These are phyloP conservation scores for Hemicentrotus pulcherrimus DNA, from an alignment of 35 echinoderm and acorn worm genomes.

Conservation along the genomic window DNA sequence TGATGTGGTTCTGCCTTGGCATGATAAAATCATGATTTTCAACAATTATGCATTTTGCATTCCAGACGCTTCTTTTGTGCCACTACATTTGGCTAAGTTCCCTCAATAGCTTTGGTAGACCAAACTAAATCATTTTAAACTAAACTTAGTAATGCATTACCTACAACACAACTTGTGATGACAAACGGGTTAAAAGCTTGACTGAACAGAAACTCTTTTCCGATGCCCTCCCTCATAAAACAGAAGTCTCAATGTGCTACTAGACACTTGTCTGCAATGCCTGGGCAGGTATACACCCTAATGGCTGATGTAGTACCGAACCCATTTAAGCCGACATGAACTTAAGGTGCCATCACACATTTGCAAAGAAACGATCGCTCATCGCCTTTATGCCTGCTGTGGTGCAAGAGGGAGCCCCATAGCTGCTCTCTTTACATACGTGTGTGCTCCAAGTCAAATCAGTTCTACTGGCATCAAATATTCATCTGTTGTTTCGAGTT, in stretches of 20 bases:
- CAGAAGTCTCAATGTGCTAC: not conserved
- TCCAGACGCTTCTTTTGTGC: too few relatives aligned
- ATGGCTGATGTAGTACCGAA: not conserved
- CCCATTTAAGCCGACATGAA: not conserved
- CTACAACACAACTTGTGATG: not conserved
- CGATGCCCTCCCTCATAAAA: not conserved
- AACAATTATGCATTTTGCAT: too few relatives aligned
- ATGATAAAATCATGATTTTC: too few relatives aligned
- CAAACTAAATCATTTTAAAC: too few relatives aligned
- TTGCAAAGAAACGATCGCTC: not conserved
- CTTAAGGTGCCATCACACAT: not conserved
- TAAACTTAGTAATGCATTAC: too few relatives aligned
- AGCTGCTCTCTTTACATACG: not conserved
- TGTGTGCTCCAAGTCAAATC: not conserved
- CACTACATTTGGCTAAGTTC: too few relatives aligned
- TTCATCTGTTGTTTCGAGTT: not conserved
- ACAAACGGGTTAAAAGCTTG: not conserved
- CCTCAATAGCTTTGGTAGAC: too few relatives aligned
- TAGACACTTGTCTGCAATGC: not conserved
- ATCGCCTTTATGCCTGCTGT: not conserved
- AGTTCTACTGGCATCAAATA: not conserved
- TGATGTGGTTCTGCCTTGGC: too few relatives aligned
- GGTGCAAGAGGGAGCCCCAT: not conserved
- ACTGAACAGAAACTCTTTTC: not conserved
- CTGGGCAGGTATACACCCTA: not conserved